These are phyloP conservation scores for Euborellia annulipes DNA, from an alignment of 1,140 invertebrate genomes.

Conservation along the genomic window DNA sequence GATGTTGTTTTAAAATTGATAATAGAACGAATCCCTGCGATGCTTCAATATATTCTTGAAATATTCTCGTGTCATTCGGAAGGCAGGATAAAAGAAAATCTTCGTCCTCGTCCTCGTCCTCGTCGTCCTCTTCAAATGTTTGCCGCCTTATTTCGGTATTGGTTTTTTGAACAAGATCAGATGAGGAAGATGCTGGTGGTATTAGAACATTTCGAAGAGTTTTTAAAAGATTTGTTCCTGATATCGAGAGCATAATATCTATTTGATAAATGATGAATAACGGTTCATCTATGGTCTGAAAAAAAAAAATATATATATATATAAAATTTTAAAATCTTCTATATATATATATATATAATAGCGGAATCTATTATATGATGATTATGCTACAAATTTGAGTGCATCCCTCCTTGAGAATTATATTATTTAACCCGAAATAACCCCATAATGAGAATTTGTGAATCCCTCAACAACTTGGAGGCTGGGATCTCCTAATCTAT, in stretches of 20 bases:
- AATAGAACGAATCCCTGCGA: conserved; percentile 86
- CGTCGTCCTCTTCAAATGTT: conserved; percentile 42
- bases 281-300: conserved; percentile 80
- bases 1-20: conserved; percentile 81
- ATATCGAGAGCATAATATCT: conserved; percentile 87
- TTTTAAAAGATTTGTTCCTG: conserved; percentile 82
- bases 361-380: too few species aligned
- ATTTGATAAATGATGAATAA: conserved; percentile 97
- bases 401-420: too few species aligned
- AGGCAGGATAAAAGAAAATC: conserved; percentile 57
- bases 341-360: too few species aligned
- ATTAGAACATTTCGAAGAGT: conserved; percentile 60
- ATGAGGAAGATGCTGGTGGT: too few species aligned
- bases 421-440: too few species aligned
- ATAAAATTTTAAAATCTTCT: too few species aligned
- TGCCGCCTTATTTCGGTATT: conserved; percentile 12
- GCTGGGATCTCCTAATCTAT: too few species aligned
- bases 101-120: conserved; percentile 85
- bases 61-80: conserved; percentile 54
- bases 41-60: conserved; percentile 72
- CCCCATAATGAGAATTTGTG: too few species aligned
- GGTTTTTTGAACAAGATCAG: background rate
- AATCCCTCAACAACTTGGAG: too few species aligned
- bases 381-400: too few species aligned
- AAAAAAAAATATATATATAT: too few species aligned